A percentile compares a stretch with the other conserved stretches of the same genome.
Conservation (phyloP, 2,888 invertebrate genomes). For the Schizotus pectinicornis region DNA sequence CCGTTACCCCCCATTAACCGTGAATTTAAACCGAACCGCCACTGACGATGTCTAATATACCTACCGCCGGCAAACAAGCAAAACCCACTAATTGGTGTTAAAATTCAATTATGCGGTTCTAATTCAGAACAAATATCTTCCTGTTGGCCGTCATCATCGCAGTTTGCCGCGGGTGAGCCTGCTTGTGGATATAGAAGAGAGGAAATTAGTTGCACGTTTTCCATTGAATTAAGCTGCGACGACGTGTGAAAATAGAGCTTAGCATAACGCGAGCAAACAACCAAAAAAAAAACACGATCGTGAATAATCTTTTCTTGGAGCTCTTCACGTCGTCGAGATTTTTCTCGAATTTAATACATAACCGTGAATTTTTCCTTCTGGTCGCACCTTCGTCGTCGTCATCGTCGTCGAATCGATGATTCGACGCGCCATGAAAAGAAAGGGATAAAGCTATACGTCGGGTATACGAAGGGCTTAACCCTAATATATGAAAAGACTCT, state of each 20-base stretch:
- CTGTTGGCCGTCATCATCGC: slow-evolving; percentile 19
- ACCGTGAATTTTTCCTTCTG: no score
- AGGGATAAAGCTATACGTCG: slow-evolving; percentile 25
- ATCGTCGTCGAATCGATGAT: slow-evolving; percentile 1
- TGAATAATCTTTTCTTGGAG: no score
- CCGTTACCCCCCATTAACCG: no score
- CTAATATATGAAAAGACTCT: slow-evolving; percentile 36
- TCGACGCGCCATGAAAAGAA: slow-evolving; percentile 3
- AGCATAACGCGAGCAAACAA: background rate
- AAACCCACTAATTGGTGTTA: slow-evolving; percentile 17
- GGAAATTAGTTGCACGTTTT: background rate
- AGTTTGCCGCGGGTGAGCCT: background rate
- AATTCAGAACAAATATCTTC: slow-evolving; percentile 41
- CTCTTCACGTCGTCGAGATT: background rate
- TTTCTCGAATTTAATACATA: no score
- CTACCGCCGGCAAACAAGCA: no score
- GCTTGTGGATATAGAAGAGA: background rate
- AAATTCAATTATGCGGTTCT: slow-evolving; percentile 38
- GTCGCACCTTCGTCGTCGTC: background rate
- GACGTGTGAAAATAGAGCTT: background rate
- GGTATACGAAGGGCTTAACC: slow-evolving; percentile 37
- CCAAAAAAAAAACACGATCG: no score
- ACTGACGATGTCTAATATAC: no score
- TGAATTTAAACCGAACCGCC: no score
- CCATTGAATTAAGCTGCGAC: background rate